Evolutionary conservation across 1,140 invertebrate genomes (phyloP).

Genomic region (Cydia strobilella): DNA sequence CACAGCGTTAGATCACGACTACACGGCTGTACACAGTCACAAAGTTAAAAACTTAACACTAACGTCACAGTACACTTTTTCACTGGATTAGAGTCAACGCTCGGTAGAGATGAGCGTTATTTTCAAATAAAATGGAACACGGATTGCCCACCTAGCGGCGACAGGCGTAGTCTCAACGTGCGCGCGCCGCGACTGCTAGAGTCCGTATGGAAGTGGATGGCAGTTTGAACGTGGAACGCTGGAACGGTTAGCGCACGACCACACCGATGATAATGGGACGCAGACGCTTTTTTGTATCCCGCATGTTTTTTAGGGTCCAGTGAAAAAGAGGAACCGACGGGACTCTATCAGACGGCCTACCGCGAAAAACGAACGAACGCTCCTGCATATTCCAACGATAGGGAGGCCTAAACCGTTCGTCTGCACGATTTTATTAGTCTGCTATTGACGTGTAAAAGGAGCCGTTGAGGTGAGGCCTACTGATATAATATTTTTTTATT

Average conservation of each 20-base stretch:
- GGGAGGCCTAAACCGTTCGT: too few relatives aligned
- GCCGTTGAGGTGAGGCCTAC: too few relatives aligned
- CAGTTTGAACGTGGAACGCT: constrained; percentile 33
- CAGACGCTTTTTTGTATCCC: constrained; percentile 45
- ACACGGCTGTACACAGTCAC: constrained; percentile 59
- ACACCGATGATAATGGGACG: constrained; percentile 49
- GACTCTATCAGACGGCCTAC: neutral
- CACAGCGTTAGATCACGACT: constrained; percentile 63
- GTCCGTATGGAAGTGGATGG: constrained; percentile 57
- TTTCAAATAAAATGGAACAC: constrained; percentile 59
- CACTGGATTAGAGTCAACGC: constrained; percentile 46
- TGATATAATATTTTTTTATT: too few relatives aligned
- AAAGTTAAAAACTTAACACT: constrained; percentile 49
- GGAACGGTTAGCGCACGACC: constrained; percentile 42
- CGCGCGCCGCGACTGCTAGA: constrained; percentile 64
- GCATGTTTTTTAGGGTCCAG: constrained; percentile 34
- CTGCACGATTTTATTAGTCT: too few relatives aligned
- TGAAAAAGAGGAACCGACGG: neutral
- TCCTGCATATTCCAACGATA: too few relatives aligned
- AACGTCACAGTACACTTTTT: constrained; percentile 48
- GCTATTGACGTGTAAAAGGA: too few relatives aligned
- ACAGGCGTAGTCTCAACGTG: constrained; percentile 56
- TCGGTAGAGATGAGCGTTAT: constrained; percentile 54
- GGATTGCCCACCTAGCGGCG: constrained; percentile 47
- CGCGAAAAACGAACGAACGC: too few relatives aligned